Evolutionary conservation across 2,888 invertebrate genomes (phyloP).

Genomic region (Habroteleia sp.): DNA sequence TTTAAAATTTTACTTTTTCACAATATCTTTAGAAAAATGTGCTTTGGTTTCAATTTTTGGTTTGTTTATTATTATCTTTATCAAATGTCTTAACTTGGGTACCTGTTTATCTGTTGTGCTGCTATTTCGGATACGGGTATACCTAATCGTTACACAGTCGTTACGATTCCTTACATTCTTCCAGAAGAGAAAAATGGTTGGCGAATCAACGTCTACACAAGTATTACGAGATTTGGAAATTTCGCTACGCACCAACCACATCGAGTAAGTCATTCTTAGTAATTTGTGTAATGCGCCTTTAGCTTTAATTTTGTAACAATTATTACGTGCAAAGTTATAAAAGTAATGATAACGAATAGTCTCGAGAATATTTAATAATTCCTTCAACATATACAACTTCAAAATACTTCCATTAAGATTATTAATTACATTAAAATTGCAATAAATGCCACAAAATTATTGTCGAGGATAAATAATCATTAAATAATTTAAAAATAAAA

Average conservation of each 20-base stretch:
- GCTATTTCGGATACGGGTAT: constrained; percentile 58
- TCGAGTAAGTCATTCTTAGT: constrained; percentile 89
- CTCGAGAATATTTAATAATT: too few species aligned
- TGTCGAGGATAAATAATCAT: too few species aligned
- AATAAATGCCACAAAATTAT: too few species aligned
- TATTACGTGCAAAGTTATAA: too few species aligned
- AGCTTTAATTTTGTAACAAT: too few species aligned
- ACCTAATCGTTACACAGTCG: constrained; percentile 74
- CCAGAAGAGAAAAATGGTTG: constrained; percentile 98
- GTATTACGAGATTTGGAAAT: constrained; percentile 99
- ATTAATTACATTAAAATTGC: too few species aligned
- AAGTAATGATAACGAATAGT: too few species aligned
- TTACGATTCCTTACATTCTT: constrained; percentile 83
- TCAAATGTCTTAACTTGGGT: constrained; percentile 5
- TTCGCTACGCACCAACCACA: constrained; percentile 98
- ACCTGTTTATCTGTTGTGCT: constrained; percentile 46
- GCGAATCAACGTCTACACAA: constrained; percentile 98
- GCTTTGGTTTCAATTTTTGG: constrained; percentile 23
- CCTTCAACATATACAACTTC: too few species aligned
- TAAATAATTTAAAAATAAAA: too few species aligned
- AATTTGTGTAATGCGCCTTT: neutral
- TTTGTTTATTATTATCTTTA: constrained; percentile 34
- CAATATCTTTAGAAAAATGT: too few species aligned
- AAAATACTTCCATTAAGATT: too few species aligned
- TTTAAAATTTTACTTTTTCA: too few species aligned